Evolutionary conservation across 2,888 invertebrate genomes (phyloP).

Genomic region (Entomobrya proxima): DNA sequence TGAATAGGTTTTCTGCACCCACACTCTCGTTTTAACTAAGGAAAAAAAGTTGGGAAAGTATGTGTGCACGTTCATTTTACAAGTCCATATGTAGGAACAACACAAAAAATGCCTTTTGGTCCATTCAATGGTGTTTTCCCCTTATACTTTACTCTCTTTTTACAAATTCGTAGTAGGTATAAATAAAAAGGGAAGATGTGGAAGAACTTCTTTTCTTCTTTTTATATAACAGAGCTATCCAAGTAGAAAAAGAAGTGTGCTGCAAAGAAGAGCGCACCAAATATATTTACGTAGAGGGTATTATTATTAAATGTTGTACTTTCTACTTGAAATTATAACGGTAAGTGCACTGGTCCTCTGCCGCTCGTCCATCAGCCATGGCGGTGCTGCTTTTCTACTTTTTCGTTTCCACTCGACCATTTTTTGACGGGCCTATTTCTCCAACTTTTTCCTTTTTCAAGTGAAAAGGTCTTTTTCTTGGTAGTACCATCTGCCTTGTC

Average conservation of each 20-base stretch:
- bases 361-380: too few relatives aligned
- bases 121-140: not conserved
- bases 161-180: not conserved
- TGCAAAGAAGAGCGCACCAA: not conserved
- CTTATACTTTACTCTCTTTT: not conserved
- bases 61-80: not conserved
- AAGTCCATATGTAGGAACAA: not conserved
- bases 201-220: not conserved
- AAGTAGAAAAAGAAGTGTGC: slow-evolving; percentile 35
- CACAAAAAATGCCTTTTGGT: not conserved
- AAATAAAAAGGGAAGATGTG: not conserved
- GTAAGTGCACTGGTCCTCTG: too few relatives aligned
- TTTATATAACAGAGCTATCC: slow-evolving; percentile 3
- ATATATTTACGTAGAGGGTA: too few relatives aligned
- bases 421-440: too few relatives aligned
- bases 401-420: too few relatives aligned
- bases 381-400: too few relatives aligned
- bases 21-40: not conserved
- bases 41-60: not conserved
- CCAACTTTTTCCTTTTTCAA: too few relatives aligned
- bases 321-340: too few relatives aligned
- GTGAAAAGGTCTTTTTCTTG: too few relatives aligned
- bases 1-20: not conserved
- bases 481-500: slow-evolving; percentile 10
- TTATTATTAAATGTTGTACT: too few relatives aligned